A percentile compares a stretch with the other conserved stretches of the same genome.
Evolutionary conservation across 2,888 invertebrate species (phyloP).

Genomic region (Dasysyrphus albostriatus): DNA sequence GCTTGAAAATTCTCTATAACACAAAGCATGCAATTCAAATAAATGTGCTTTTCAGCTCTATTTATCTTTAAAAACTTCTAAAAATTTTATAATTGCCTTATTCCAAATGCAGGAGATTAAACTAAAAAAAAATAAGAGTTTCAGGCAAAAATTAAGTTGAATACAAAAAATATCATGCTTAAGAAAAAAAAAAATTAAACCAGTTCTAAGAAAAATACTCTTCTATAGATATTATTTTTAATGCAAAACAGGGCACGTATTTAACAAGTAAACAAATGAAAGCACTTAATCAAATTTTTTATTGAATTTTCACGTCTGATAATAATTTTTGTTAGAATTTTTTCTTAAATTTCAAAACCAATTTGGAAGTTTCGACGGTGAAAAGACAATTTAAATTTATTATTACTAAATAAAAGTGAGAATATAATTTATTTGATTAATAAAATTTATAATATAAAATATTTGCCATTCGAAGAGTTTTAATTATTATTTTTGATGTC

Average conservation of each 20-base stretch:
- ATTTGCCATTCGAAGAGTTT: constrained; percentile 66
- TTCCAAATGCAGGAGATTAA: constrained; percentile 20
- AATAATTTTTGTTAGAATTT: constrained; percentile 15
- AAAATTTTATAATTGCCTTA: not conserved
- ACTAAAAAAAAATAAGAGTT: not conserved
- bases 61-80: not conserved
- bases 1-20: constrained; percentile 1
- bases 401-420: constrained; percentile 53
- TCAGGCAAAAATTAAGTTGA: constrained; percentile 27
- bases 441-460: constrained; percentile 38
- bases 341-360: not conserved
- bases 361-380: constrained; percentile 28
- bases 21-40: constrained; percentile 12
- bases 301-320: constrained; percentile 51
- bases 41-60: constrained; percentile 3
- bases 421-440: constrained; percentile 39
- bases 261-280: constrained; percentile 79
- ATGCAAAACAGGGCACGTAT: constrained; percentile 77
- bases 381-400: constrained; percentile 42
- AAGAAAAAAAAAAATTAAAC: constrained; percentile 14
- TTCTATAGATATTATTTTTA: constrained; percentile 53
- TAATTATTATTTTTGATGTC: not conserved
- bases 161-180: constrained; percentile 32
- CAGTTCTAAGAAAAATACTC: constrained; percentile 22
- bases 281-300: constrained; percentile 60